phyloP scores from a whole-genome alignment of 2,888 invertebrate species.

The Drosophila anceps region DNA sequence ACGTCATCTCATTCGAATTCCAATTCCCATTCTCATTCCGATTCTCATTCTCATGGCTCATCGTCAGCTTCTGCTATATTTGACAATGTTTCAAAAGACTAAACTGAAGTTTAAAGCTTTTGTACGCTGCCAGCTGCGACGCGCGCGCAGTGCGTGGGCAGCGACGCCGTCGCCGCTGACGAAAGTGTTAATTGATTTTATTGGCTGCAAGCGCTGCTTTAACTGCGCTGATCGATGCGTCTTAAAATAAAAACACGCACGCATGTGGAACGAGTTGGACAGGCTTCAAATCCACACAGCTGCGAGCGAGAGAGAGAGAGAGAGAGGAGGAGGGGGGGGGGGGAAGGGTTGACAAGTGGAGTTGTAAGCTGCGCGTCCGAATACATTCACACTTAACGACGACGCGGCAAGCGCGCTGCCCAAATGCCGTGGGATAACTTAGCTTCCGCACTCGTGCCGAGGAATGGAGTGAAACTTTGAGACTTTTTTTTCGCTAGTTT shows the following conservation, averaged over 20 bases:
- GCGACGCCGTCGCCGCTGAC: slow-evolving; percentile 44
- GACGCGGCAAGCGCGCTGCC: slow-evolving; percentile 28
- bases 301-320: background rate
- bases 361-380: slow-evolving; percentile 57
- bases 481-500: slow-evolving; percentile 47
- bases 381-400: slow-evolving; percentile 33
- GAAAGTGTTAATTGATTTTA: slow-evolving; percentile 80
- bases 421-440: slow-evolving; percentile 73
- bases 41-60: slow-evolving; percentile 34
- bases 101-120: slow-evolving; percentile 36
- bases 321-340: slow-evolving; percentile 42
- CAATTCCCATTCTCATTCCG: slow-evolving; percentile 22
- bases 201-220: slow-evolving; percentile 50
- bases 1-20: slow-evolving; percentile 34
- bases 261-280: slow-evolving; percentile 49
- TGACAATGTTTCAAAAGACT: slow-evolving; percentile 46
- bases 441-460: slow-evolving; percentile 77
- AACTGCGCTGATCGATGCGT: slow-evolving; percentile 38
- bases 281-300: slow-evolving; percentile 21
- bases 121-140: slow-evolving; percentile 8
- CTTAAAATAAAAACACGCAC: slow-evolving; percentile 27
- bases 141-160: slow-evolving; percentile 61
- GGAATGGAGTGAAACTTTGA: slow-evolving; percentile 76
- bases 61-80: slow-evolving; percentile 35
- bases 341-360: slow-evolving; percentile 40